Evolutionary conservation across 2,888 invertebrate genomes (phyloP), one percentile per base, ranked within the genome.

Genomic region (Brachynemurus nebulosus): DNA sequence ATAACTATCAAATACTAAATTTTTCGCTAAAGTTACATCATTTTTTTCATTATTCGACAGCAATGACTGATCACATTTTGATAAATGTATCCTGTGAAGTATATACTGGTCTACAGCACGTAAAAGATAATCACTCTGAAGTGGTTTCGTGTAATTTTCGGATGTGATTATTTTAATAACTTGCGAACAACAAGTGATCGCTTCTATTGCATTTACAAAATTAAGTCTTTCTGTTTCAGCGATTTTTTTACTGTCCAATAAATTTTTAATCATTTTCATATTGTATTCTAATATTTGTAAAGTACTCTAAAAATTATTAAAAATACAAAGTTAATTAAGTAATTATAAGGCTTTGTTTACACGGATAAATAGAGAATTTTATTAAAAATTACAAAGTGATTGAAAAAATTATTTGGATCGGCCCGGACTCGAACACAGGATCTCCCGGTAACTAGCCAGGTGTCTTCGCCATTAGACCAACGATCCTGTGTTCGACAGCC

Each of bases 81-180:
- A 8, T 25, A 44, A 38, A 27, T 44, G 38, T 17, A 25, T 27
- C 16, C 38, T 38, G 37, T 44, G 44, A 9, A 44, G 30, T 25
- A 44, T 23, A 27, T 25, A 44, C 25, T 44, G 44, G 30, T 44
- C 44, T 11, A 44, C 44, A 27, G 44, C 44, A n/a, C 44, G 37
- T 18, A 44, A 38, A 14, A 44, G 7, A 18, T 38, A 27, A 38
- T 38, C 18, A 37, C 44, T 44, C 6, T 19, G 18, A 12, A 44
- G 14, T 18, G 44, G 37, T 8, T 14, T 18, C 9, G 17, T 23
- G 19, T 17, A 21, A 3, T 17, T 17, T 8, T 27, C 30, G 2
- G 23, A 17, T 21, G 37, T 25, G n/a, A 44, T 18, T 12, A 44
- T 44, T 23, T 27, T 44, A 12, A 38, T 33, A 7, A 44, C 21